These are phyloP conservation scores for Phasianus colchicus DNA, from an alignment of 2,113 vertebrate species.

Conservation along the genomic window DNA sequence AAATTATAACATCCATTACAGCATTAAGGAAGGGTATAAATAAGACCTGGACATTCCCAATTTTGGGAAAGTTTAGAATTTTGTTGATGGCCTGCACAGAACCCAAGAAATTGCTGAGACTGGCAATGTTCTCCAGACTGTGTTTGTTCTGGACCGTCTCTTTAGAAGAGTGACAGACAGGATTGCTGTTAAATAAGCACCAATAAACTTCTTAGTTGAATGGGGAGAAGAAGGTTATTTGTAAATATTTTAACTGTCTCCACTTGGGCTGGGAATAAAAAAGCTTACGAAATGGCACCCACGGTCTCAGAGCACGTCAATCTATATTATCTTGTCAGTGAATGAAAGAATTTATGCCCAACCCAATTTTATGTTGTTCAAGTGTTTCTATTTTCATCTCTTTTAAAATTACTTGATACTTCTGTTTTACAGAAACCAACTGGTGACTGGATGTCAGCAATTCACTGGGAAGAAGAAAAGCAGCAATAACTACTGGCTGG, in stretches of 20 bases:
- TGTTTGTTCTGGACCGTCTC: neutral
- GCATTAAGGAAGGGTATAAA: neutral
- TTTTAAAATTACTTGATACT: conserved; percentile 47
- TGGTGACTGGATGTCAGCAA: conserved; percentile 19
- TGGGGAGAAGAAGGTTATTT: neutral
- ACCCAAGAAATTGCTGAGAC: neutral
- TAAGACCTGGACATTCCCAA: neutral
- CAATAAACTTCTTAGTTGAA: neutral
- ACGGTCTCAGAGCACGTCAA: conserved; percentile 11
- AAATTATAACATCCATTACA: neutral
- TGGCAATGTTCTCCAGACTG: neutral
- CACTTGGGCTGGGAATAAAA: neutral
- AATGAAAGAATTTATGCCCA: neutral
- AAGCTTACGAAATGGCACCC: conserved; percentile 17
- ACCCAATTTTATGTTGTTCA: conserved; percentile 38
- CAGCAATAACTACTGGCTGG: neutral
- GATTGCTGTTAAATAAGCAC: neutral
- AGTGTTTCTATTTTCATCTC: conserved; percentile 17
- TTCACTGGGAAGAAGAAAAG: conserved; percentile 3
- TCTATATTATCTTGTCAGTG: conserved; percentile 39
- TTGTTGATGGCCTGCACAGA: neutral
- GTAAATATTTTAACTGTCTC: conserved; percentile 57
- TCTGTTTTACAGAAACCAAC: conserved; percentile 21
- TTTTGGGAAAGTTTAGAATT: neutral
- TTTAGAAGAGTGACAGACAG: neutral